Conservation (phyloP, 2,888 invertebrate species). For the Stomorhina lunata region DNA sequence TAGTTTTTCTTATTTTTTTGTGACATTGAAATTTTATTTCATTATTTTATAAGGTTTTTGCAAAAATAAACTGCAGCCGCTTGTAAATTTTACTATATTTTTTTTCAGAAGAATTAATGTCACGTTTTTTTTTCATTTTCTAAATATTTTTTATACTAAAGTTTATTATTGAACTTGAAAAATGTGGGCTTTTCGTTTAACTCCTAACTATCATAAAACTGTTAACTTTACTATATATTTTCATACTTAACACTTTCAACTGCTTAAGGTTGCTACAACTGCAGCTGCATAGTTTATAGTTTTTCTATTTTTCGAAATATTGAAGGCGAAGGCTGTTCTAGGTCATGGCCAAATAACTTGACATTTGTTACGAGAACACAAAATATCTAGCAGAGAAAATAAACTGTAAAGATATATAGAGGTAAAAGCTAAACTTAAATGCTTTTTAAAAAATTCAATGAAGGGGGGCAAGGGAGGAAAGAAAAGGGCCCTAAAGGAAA, state of each 20-base stretch:
- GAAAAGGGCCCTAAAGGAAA: background rate
- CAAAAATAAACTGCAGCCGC: too few relatives aligned
- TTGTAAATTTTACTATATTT: background rate
- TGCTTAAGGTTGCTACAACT: conserved; percentile 11
- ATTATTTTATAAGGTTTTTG: background rate
- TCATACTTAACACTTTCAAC: too few relatives aligned
- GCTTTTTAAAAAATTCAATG: background rate
- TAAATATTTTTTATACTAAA: background rate
- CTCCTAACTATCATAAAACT: conserved; percentile 8
- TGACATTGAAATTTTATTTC: conserved; percentile 36
- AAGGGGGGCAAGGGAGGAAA: background rate
- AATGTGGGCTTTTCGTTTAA: conserved; percentile 25
- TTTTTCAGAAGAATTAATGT: background rate
- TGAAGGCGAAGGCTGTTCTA: conserved; percentile 70
- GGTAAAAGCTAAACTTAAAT: background rate
- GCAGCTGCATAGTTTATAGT: background rate
- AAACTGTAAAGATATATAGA: background rate
- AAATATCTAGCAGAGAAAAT: background rate
- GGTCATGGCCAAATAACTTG: conserved; percentile 75
- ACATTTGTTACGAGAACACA: conserved; percentile 69
- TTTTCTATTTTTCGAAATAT: background rate
- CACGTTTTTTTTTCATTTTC: conserved; percentile 29
- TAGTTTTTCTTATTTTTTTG: conserved; percentile 11
- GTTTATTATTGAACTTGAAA: background rate
- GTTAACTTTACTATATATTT: too few relatives aligned